Percentiles rank a stretch among this genome's conserved stretches.
Evolutionary conservation across 2,113 vertebrate species (phyloP).

Genomic region (Phylloscopus trochiloides): DNA sequence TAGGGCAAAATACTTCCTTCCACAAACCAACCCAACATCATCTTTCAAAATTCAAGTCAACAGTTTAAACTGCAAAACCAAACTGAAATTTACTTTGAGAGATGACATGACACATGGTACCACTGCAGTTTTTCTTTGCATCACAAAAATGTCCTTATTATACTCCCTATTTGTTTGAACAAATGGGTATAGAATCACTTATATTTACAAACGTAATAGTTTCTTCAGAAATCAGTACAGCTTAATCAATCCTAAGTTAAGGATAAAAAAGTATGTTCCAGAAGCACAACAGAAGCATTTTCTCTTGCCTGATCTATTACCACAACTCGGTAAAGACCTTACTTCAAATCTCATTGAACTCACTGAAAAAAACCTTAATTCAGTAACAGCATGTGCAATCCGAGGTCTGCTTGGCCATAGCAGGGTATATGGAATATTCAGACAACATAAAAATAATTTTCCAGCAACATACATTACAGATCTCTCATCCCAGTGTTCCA

Average conservation of each 20-base stretch:
- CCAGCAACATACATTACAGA: not conserved
- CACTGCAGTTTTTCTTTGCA: not conserved
- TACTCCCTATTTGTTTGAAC: not conserved
- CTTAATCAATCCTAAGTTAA: not conserved
- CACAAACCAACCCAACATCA: not conserved
- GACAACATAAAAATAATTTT: not conserved
- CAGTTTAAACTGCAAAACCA: not conserved
- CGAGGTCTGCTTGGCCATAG: not conserved
- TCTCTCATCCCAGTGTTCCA: not conserved
- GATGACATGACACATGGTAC: not conserved
- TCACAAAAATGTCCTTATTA: not conserved
- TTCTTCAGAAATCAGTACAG: not conserved
- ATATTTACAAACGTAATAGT: not conserved
- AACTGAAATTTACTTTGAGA: not conserved
- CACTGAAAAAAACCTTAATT: not conserved
- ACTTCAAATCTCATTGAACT: not conserved
- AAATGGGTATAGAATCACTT: not conserved
- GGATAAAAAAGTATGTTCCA: not conserved
- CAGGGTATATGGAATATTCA: not conserved
- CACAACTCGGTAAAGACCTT: not conserved
- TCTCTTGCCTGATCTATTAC: not conserved
- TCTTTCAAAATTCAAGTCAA: not conserved
- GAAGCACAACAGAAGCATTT: not conserved
- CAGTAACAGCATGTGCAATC: not conserved
- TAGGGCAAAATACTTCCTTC: not conserved